A percentile compares a stretch with the other conserved stretches of the same genome.
Evolutionary conservation across 1,140 invertebrate genomes (phyloP).

Genomic region (Neodiprion pinetum): DNA sequence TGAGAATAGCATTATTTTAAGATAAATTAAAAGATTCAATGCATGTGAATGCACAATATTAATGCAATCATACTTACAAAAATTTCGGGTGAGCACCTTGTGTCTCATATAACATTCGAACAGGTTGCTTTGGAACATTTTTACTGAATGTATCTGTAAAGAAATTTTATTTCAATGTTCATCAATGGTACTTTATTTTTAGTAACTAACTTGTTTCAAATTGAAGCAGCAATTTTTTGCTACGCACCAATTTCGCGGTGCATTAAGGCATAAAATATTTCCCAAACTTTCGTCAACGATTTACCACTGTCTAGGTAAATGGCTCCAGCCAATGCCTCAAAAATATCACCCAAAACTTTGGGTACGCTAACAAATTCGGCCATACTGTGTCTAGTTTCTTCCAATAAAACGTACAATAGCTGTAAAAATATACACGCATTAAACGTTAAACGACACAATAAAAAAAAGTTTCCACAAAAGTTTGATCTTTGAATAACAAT

Average conservation of each 20-base stretch:
- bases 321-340: constrained; percentile 91
- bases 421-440: constrained; percentile 34
- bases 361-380: constrained; percentile 87
- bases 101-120: constrained; percentile 83
- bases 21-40: constrained; percentile 47
- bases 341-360: constrained; percentile 93
- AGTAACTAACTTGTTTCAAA: no score
- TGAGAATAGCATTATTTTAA: constrained; percentile 37
- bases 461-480: background rate
- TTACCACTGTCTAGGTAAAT: constrained; percentile 89
- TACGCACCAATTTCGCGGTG: constrained; percentile 70
- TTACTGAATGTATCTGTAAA: constrained; percentile 74
- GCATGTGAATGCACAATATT: no score
- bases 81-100: constrained; percentile 67
- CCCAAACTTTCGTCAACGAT: constrained; percentile 82
- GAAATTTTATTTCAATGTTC: constrained; percentile 22
- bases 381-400: constrained; percentile 72
- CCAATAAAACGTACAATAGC: constrained; percentile 66
- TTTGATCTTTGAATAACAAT: no score
- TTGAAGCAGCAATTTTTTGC: constrained; percentile 13
- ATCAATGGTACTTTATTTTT: background rate
- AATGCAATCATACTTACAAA: constrained; percentile 54
- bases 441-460: background rate
- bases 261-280: constrained; percentile 80
- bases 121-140: constrained; percentile 88